Base-by-base conservation (phyloP, 2,797 vertebrate species). In the Phalanger gymnotis region DNA sequence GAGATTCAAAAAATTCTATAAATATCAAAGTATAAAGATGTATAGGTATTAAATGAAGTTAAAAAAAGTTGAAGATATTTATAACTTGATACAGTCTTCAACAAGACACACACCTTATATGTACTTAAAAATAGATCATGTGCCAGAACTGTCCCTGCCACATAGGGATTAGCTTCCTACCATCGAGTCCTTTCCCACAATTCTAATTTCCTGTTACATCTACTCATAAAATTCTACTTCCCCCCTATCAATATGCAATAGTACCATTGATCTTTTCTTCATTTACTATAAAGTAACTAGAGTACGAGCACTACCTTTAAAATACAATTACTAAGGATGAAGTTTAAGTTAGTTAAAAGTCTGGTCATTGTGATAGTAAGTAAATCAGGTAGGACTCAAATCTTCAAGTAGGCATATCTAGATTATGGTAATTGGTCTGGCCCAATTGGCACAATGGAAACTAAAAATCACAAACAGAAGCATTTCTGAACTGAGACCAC, bases 21-120 rank as follows among this genome's bases (percentile, higher is more conserved):
- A 73, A 73, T 81, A 81, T 81, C 40, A 81, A 47, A 47, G 40
- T 3, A 81, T 81, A 47, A 10, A 25, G 19, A 96, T 95, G 89
- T 66, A 95, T 97, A 97, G 94, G 96, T 95, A 96, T 97, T 97
- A 96, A 97, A 97, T 96, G 94, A 96, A 94, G 91, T 94, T 94
- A 94, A 94, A 47, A 96, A 95, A 53, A 96, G 66, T 92, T 92
- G 19, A 61, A 96, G 93, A 97, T 55, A 81, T 96, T 96, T 95
- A 94, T 92, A 96, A 93, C 91, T 96, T 93, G 73, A 91, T 96
- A 94, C 30, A 31, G 66, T 66, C 91, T 58, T 90, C 28, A 54
- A 94, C 94, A 96, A 97, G 96, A 40, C 81, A 6, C 25, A 95
- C 6, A 22, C 54, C 47, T 52, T 25, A 40, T 87, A 53, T 92